Base-by-base conservation (phyloP, 1,140 invertebrate species). In the Triops cancriformis region DNA sequence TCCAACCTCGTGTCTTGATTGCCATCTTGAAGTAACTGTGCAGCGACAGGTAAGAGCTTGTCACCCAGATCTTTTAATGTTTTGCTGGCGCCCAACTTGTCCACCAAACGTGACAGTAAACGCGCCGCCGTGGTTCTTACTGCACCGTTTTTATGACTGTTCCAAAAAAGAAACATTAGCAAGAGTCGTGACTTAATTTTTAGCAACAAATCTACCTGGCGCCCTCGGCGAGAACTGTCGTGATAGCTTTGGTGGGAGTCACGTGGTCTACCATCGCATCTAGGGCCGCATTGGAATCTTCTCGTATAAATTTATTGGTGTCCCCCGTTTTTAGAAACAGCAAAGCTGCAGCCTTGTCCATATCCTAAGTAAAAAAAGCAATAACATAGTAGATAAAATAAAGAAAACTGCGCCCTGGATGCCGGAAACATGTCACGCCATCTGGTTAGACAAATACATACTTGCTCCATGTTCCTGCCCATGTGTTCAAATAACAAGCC, bases 231-330 rank as follows among this genome's bases (percentile, higher is more conserved):
- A 91, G 86, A 1, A 93, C 85, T 26, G 88, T 87, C 14, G 83
- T 73, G 7, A 91, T 85, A 43, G 86, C 86, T 84, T 89, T 89
- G 37, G 85, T 84, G 72, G 87, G 89, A 79, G 85, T 88, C 64
- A 92, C 82, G 82, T 90, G 88, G 73, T 92, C 90, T 41, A 94
- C 88, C 89, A 98, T 92, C 7, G 88, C 86, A 80, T 91, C 90
- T 41, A 98, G 82, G 26, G 95, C 92, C n/a, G 87, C 86, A 23
- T 93, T 91, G 12, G 94, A 91, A 84, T 98, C 96, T 23, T 91
- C 92, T 51, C 95, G 87, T 28, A 98, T 87, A 83, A 98, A 98
- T 81, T 91, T 91, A 84, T 97, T 97, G 1, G 94, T 97, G 82
- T 98, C 96, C 0, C 94, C 93, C 51, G 93, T 93, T 81, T 95